Evolutionary conservation across 2,888 invertebrate species (phyloP), one percentile per base, ranked within the genome.

Genomic region (Xylophagus ater): DNA sequence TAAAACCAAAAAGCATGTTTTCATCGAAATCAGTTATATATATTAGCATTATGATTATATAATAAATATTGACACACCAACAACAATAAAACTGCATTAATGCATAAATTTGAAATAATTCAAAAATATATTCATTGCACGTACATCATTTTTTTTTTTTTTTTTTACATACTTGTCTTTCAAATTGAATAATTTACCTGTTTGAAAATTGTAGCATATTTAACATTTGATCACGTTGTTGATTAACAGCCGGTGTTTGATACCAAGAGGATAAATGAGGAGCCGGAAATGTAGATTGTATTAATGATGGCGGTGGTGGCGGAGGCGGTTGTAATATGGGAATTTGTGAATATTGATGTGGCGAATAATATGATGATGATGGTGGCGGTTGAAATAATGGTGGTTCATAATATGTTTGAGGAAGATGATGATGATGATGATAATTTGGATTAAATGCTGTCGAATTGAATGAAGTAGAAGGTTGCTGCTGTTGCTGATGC

Each of bases 171-270:
- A 9, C 9, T 8, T 23, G 7, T 23, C 23, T 9, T 8, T 9
- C 9, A 23, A 9, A 23, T 8, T 23, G 6, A 23, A 12, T 7
- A 6, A 15, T 15, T 39, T 51, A 62, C 62, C 62, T 62, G 53
- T 58, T 62, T 14, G 64, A 59, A 33, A 60, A 52, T 42, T 63
- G 62, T 37, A 60, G 51, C 55, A 61, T 57, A 47, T 61, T 62
- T 50, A 59, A 52, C 58, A 59, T 57, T 32, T 55, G 56, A 34
- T 62, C 60, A 39, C 56, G 52, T 15, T 55, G 51, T 38, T 54
- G 44, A 1, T 41, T 42, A 38, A 37, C 47, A 43, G 13, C 43
- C 46, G 8, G 40, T 15, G 40, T 34, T 17, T 34, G 34, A 29
- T 40, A 40, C 40, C 40, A 40, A 10, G 40, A n/a, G n/a, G n/a